A percentile compares a stretch with the other conserved stretches of the same genome.
Conservation (phyloP, 2,113 vertebrate species). For the Perca flavescens region DNA sequence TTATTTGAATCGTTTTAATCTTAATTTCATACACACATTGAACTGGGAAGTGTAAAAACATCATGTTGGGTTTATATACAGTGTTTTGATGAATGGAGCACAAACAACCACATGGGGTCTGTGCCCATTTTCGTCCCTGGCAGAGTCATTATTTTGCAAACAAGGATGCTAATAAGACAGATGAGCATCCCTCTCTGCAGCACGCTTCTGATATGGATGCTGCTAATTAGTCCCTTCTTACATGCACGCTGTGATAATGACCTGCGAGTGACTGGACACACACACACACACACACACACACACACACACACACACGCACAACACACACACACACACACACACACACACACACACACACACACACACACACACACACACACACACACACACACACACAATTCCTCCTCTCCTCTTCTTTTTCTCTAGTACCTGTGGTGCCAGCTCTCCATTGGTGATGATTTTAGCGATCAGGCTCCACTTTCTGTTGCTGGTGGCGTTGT, state of each 20-base stretch:
- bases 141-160: constrained; percentile 48
- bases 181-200: constrained; percentile 40
- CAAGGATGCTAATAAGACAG: constrained; percentile 40
- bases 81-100: constrained; percentile 17
- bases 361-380: background rate
- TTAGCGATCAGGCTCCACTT: constrained; percentile 99
- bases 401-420: background rate
- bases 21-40: background rate
- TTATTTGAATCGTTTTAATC: no score
- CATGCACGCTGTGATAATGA: constrained; percentile 31
- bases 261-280: constrained; percentile 46
- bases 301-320: constrained; percentile 25
- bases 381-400: background rate
- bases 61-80: background rate
- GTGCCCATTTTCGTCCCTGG: constrained; percentile 8
- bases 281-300: no score
- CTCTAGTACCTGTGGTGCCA: constrained; percentile 94
- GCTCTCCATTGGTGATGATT: constrained; percentile 98
- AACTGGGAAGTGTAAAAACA: background rate
- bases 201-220: constrained; percentile 29
- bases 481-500: constrained; percentile 95
- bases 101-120: constrained; percentile 34
- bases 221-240: constrained; percentile 67
- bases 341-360: background rate
- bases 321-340: background rate